Evolutionary conservation across 30 jellyfish, hydroid and myxozoan species (phyloP).

Genomic region (Hydractinia echinata): DNA sequence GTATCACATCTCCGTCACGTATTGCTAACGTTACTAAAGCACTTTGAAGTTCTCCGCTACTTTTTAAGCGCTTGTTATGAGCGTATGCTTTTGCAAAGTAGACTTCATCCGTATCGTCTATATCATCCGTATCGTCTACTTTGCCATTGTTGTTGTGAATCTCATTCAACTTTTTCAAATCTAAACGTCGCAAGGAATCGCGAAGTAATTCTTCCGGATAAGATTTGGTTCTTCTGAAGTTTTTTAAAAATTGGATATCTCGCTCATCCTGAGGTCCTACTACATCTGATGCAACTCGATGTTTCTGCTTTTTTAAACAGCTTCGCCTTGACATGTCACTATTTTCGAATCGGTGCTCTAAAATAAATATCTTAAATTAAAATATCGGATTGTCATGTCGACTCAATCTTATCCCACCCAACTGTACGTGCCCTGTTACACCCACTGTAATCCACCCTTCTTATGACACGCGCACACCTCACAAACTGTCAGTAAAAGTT

Average conservation of each 20-base stretch:
- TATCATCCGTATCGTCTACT: not conserved
- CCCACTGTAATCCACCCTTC: too few relatives aligned
- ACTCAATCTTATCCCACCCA: too few relatives aligned
- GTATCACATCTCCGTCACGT: slow-evolving; percentile 33
- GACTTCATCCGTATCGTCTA: not conserved
- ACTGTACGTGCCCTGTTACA: too few relatives aligned
- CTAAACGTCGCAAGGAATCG: not conserved
- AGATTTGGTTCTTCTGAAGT: slow-evolving; percentile 27
- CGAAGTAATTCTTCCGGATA: slow-evolving; percentile 32
- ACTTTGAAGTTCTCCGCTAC: slow-evolving; percentile 52
- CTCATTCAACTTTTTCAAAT: not conserved
- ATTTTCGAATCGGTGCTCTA: too few relatives aligned
- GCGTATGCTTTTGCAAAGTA: not conserved
- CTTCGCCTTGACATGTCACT: too few relatives aligned
- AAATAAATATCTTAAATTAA: too few relatives aligned
- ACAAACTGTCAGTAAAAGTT: too few relatives aligned
- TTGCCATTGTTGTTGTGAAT: not conserved
- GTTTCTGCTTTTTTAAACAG: too few relatives aligned
- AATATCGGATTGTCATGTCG: too few relatives aligned
- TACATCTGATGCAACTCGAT: too few relatives aligned
- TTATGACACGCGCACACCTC: too few relatives aligned
- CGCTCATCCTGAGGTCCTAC: not conserved
- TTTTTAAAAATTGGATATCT: not conserved
- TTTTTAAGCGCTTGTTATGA: slow-evolving; percentile 24
- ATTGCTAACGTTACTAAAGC: slow-evolving; percentile 58